Evolutionary conservation across 2,113 vertebrate species (phyloP), one percentile per base, ranked within the genome.

Genomic region (Pteruthius melanotis): DNA sequence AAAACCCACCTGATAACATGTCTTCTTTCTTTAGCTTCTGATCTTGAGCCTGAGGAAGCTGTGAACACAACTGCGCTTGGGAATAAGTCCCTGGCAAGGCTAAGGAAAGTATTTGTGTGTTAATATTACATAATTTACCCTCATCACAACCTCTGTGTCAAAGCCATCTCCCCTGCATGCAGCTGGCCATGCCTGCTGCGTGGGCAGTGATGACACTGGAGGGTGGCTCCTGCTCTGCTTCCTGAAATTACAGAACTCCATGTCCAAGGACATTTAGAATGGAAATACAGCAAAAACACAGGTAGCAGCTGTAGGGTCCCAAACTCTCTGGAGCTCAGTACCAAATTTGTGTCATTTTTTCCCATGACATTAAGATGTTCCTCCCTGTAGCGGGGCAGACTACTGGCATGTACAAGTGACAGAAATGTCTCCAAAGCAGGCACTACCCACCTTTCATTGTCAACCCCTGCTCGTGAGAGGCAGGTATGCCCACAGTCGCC

Each of bases 11-110:
- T 15, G 19, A 31, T 22, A 39, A 39, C 4, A 24, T 15, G 45
- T 52, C 61, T 42, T 89, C 44, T 76, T 61, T 90, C 83, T 92
- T 89, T 68, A 65, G n/a, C 30, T 16, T 78, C 50, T 57, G 60
- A 50, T 47, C 47, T 63, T 66, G n/a, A 81, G 30, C 37, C 28
- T 22, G 16, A 94, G 40, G 28, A 89, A 91, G 52, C 19, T 47
- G 30, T 45, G 20, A 39, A 35, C 63, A 49, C 18, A 44, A 44
- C 15, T 4, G 30, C 2, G 1, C 85, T 76, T 61, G 35, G 70
- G 49, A 87, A 57, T 22, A 66, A 91, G 63, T 39, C 45, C 49
- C 50, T 76, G 50, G 45, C 66, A 94, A 94, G 64, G 7, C 33
- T 47, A 63, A 56, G 39, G 50, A 65, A 86, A 49, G 31, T 40